phyloP scores from a whole-genome alignment of 2,888 invertebrate species.

The Rhabditophanes sp. region DNA sequence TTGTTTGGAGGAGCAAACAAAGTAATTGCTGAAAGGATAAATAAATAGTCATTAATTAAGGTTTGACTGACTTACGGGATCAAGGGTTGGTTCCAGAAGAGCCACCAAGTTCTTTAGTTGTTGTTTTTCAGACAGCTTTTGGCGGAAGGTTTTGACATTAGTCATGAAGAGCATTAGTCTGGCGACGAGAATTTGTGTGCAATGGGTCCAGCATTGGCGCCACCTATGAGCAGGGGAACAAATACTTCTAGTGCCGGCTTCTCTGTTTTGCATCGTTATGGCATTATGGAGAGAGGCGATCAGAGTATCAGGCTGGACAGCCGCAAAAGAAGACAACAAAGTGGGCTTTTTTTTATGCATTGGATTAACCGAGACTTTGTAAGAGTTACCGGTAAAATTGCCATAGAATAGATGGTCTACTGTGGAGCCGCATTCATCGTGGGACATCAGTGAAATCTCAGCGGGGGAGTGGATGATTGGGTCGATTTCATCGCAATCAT shows the following conservation, averaged over 20 bases:
- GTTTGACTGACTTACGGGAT: constrained; percentile 49
- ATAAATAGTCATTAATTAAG: constrained; percentile 14
- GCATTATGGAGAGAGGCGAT: constrained; percentile 53
- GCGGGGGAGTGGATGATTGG: constrained; percentile 18
- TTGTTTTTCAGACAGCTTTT: constrained; percentile 51
- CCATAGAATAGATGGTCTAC: constrained; percentile 32
- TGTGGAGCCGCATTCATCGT: constrained; percentile 26
- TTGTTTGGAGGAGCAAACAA: constrained; percentile 53
- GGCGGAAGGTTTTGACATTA: constrained; percentile 50
- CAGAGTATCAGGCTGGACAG: constrained; percentile 46
- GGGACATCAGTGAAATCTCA: constrained; percentile 12
- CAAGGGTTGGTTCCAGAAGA: constrained; percentile 54
- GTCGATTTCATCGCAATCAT: constrained; percentile 28
- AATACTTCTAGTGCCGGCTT: constrained; percentile 50
- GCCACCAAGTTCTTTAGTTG: constrained; percentile 53
- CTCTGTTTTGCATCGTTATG: constrained; percentile 54
- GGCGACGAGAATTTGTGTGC: constrained; percentile 52
- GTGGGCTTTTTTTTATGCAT: constrained; percentile 14
- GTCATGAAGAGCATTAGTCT: constrained; percentile 53
- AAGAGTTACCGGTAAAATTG: constrained; percentile 3
- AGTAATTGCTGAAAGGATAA: constrained; percentile 51
- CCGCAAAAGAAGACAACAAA: constrained; percentile 26
- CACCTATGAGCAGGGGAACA: constrained; percentile 53
- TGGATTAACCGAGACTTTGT: background rate
- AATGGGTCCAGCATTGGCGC: constrained; percentile 53